Conservation (phyloP, 2,797 vertebrate species). For the Acestrorhynchus altus region DNA sequence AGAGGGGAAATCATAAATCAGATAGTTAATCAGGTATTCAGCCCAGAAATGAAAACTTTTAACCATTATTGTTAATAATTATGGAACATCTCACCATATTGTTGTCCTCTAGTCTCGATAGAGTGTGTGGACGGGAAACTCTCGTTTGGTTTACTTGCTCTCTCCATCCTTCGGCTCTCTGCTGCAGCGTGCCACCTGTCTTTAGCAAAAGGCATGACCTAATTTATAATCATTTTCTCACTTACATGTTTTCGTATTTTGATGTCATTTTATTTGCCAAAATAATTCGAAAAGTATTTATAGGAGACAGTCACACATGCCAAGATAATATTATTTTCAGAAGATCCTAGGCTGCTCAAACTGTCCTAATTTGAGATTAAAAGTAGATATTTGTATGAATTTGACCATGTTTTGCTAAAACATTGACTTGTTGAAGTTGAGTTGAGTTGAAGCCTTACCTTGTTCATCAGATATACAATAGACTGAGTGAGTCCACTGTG, state of each 20-base stretch:
- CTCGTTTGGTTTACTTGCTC: conserved; percentile 71
- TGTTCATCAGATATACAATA: conserved; percentile 73
- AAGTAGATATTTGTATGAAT: too few species aligned
- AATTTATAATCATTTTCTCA: neutral
- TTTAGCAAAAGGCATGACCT: conserved; percentile 5
- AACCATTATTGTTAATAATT: neutral
- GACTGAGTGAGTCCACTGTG: conserved; percentile 80
- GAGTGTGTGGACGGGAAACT: conserved; percentile 28
- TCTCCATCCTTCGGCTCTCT: conserved; percentile 68
- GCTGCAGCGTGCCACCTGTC: conserved; percentile 70
- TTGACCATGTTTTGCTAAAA: too few species aligned
- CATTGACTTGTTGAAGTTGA: neutral
- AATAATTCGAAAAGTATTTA: too few species aligned
- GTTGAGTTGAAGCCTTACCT: conserved; percentile 64
- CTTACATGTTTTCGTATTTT: too few species aligned
- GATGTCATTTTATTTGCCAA: too few species aligned
- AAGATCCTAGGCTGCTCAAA: too few species aligned
- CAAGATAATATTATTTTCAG: too few species aligned
- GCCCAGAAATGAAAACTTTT: neutral
- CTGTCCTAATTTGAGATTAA: too few species aligned
- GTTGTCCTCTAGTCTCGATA: conserved; percentile 40
- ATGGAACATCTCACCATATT: conserved; percentile 60
- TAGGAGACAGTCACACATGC: too few species aligned
- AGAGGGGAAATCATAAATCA: neutral
- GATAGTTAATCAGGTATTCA: neutral